phyloP scores from a whole-genome alignment of 2,888 invertebrate genomes.

The Phragmatobia fuliginosa region DNA sequence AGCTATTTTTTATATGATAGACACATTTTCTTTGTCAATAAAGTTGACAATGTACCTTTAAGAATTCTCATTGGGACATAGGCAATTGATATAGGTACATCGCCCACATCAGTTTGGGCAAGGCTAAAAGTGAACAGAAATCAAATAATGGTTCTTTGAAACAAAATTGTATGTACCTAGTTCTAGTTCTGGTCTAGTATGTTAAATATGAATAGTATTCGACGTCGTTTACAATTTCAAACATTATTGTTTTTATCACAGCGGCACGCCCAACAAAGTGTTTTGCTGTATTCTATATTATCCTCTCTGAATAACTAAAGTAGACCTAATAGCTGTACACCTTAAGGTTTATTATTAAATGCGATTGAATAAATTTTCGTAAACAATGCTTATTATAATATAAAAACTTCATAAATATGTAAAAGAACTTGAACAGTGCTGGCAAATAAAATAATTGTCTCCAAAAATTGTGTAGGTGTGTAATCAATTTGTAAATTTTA shows the following conservation, averaged over 20 bases:
- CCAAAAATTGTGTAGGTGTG: background rate
- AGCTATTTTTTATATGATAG: conserved; percentile 56
- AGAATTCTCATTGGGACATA: background rate
- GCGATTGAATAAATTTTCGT: background rate
- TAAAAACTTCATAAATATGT: conserved; percentile 1
- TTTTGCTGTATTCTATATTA: background rate
- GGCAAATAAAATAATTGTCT: background rate
- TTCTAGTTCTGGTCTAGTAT: conserved; percentile 1
- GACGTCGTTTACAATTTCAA: background rate
- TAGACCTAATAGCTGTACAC: background rate
- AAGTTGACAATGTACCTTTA: conserved; percentile 17
- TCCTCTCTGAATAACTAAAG: background rate
- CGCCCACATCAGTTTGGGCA: conserved; percentile 11
- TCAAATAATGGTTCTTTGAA: conserved; percentile 31
- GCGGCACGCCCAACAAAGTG: conserved; percentile 4
- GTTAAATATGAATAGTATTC: background rate
- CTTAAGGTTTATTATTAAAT: background rate
- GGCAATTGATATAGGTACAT: background rate
- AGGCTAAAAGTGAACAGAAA: conserved; percentile 5
- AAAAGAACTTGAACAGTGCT: background rate
- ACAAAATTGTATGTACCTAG: background rate
- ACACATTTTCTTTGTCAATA: conserved; percentile 23
- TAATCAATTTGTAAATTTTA: too few relatives aligned
- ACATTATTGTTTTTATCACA: background rate
- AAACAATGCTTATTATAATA: background rate